phyloP scores from a whole-genome alignment of 2,113 vertebrate genomes.

The Heterotilapia buettikoferi region DNA sequence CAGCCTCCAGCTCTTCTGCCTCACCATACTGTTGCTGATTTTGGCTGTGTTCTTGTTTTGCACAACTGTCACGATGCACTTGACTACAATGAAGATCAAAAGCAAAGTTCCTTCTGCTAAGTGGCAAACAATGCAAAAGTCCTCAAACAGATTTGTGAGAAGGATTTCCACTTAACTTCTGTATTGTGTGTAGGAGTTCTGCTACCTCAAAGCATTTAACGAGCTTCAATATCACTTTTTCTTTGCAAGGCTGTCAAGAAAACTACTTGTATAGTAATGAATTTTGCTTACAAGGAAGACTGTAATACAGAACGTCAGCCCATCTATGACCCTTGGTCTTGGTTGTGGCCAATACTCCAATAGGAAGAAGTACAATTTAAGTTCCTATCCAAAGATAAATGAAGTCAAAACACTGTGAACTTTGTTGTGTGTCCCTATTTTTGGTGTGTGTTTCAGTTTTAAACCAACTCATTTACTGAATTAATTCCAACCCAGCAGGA shows the following conservation, averaged over 20 bases:
- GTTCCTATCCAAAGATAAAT: not conserved
- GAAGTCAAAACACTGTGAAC: not conserved
- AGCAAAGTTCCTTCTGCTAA: not conserved
- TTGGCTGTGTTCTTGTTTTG: not conserved
- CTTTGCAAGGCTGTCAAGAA: not conserved
- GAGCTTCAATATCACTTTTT: not conserved
- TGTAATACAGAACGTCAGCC: not conserved
- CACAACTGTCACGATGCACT: not conserved
- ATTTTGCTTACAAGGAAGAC: not conserved
- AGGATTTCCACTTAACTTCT: not conserved
- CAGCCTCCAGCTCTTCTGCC: not conserved
- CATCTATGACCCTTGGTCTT: not conserved
- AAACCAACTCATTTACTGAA: not conserved
- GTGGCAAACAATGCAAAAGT: not conserved
- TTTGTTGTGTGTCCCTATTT: not conserved
- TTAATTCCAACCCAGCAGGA: not conserved
- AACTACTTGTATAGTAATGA: not conserved
- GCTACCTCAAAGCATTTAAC: not conserved
- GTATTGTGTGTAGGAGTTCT: not conserved
- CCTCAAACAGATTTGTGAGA: not conserved
- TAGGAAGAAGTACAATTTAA: not conserved
- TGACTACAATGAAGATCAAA: not conserved
- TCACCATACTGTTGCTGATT: not conserved
- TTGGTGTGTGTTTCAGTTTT: not conserved
- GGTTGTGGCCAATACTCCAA: not conserved